Base-by-base conservation (phyloP, 2,888 invertebrate species). In the Yponomeuta plumbellus region DNA sequence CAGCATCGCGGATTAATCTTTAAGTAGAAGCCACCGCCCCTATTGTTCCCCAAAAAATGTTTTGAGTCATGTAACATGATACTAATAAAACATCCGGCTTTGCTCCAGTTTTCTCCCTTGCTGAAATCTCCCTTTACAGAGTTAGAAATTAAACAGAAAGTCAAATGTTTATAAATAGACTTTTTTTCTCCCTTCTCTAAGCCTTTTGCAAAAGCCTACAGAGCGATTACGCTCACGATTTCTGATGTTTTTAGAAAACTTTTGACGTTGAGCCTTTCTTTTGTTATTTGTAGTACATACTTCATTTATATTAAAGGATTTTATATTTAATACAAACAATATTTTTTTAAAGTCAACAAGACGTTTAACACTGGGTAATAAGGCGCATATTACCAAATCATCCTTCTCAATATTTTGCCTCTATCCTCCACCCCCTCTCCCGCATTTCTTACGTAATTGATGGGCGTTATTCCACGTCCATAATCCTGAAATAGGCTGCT, bases 401-500 rank as follows among this genome's bases (percentile, higher is more conserved):
- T 34, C 34, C 44, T 52, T 52, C 44, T 52, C 13, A 17, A 52
- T 52, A 17, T 52, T 52, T 52, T 8, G 5, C 1, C 44, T 52
- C 44, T 13, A 17, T 52, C 17, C 44, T 52, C 21, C 23, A 23
- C 21, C 59, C 13, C 13, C 59, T 23, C 59, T 59, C 21, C 10
- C 21, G 59, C 20, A 59, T 59, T 23, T 21, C 59, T 52, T 52
- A 3, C 59, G 59, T 59, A 59, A 59, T 59, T 59, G 59, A 59
- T 59, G 59, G 59, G 23, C 59, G 21, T 23, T 22, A 59, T 22
- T 59, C 22, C 23, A 22, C 59, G 23, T 22, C 44, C 21, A 59
- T 59, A 59, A 59, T 59, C 59, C 59, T 21, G 59, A 59, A 59
- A 59, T 59, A 59, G 59, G 59, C 59, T 22, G 59, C 59, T 23